Evolutionary conservation across 2,888 invertebrate species (phyloP).

Genomic region (Tenthredo mesomela): DNA sequence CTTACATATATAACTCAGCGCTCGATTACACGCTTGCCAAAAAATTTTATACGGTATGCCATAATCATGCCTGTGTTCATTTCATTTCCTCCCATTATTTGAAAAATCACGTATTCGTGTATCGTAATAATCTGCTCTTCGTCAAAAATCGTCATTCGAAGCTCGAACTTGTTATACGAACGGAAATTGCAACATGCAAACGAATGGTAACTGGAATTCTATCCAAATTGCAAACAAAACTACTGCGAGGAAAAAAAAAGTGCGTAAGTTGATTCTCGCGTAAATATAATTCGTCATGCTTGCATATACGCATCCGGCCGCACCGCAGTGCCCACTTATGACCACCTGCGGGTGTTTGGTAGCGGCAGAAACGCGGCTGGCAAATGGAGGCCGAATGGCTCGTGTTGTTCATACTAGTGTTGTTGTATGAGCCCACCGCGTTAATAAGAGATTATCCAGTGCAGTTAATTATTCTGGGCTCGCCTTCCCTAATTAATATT

Average conservation of each 20-base stretch:
- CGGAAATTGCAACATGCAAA: background rate
- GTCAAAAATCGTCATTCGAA: background rate
- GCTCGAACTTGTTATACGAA: background rate
- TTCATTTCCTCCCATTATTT: background rate
- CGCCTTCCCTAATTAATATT: slow-evolving; percentile 44
- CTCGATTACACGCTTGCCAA: background rate
- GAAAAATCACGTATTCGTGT: background rate
- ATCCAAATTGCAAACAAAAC: background rate
- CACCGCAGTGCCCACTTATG: slow-evolving; percentile 21
- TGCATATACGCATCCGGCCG: background rate
- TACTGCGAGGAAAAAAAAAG: background rate
- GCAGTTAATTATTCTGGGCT: slow-evolving; percentile 39
- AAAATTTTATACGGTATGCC: background rate
- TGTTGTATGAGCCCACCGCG: slow-evolving; percentile 40
- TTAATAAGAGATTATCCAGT: slow-evolving; percentile 48
- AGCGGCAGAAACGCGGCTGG: slow-evolving; percentile 3
- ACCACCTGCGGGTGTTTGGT: slow-evolving; percentile 25
- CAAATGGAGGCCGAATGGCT: slow-evolving; percentile 21
- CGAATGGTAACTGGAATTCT: background rate
- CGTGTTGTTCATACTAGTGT: background rate
- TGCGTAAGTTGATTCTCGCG: background rate
- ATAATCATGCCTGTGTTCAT: background rate
- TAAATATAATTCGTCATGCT: background rate
- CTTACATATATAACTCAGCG: slow-evolving; percentile 22
- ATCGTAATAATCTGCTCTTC: background rate